Percentiles rank a stretch among this genome's conserved stretches.
Evolutionary conservation across 2,888 invertebrate genomes (phyloP).

Genomic region (Cantharis rustica): DNA sequence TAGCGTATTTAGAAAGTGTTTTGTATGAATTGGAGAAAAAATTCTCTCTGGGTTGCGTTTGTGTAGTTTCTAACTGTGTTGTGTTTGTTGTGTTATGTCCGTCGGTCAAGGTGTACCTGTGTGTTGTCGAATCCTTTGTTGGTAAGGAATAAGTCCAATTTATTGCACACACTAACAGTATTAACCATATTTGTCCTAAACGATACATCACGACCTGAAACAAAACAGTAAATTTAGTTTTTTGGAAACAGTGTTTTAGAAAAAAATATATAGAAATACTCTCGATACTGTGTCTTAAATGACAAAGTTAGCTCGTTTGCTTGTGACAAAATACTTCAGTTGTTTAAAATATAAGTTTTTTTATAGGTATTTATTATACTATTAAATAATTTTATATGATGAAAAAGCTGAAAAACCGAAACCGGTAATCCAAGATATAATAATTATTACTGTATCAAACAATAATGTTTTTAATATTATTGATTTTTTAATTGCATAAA

Average conservation of each 20-base stretch:
- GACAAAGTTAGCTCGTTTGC: too few species aligned
- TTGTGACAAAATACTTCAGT: too few species aligned
- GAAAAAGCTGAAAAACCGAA: too few species aligned
- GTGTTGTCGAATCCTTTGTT: slow-evolving; percentile 45
- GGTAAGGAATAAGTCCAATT: slow-evolving; percentile 40
- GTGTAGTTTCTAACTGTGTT: slow-evolving; percentile 8
- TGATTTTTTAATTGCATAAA: too few species aligned
- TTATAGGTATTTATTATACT: too few species aligned
- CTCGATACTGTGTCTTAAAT: too few species aligned
- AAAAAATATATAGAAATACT: not conserved
- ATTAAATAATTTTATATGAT: too few species aligned
- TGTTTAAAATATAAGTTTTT: too few species aligned
- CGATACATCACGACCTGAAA: slow-evolving; percentile 52
- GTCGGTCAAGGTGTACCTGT: slow-evolving; percentile 50
- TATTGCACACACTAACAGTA: slow-evolving; percentile 41
- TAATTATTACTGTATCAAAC: too few species aligned
- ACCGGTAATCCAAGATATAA: too few species aligned
- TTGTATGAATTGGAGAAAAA: not conserved
- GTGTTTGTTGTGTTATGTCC: slow-evolving; percentile 28
- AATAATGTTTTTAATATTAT: too few species aligned
- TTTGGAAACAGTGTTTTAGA: not conserved
- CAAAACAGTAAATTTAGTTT: not conserved
- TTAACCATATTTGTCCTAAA: slow-evolving; percentile 40
- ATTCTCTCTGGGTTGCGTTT: not conserved
- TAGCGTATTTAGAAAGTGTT: not conserved